Percentiles rank a stretch among this genome's conserved stretches.
phyloP scores from a whole-genome alignment of 1,140 invertebrate species.

The Andricus grossulariae region DNA sequence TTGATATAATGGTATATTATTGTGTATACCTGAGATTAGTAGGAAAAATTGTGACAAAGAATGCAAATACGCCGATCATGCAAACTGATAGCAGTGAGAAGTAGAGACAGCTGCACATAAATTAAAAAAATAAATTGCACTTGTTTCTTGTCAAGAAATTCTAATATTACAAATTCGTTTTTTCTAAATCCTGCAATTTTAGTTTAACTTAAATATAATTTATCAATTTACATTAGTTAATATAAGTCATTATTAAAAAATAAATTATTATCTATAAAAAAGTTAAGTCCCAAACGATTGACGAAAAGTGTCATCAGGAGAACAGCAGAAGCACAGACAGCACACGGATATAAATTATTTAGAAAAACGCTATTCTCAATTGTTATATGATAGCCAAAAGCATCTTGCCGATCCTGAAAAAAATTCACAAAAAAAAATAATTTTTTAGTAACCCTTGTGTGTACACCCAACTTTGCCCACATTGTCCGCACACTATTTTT shows the following conservation, averaged over 20 bases:
- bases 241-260: neutral
- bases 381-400: neutral
- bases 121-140: neutral
- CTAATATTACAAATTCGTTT: no score
- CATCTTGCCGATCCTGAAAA: no score
- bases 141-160: no score
- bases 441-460: no score
- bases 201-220: no score
- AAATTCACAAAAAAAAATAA: no score
- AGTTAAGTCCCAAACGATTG: neutral
- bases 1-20: conserved; percentile 9
- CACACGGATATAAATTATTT: neutral
- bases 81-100: conserved; percentile 57
- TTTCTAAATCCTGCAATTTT: no score
- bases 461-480: no score
- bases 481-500: no score
- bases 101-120: conserved; percentile 55
- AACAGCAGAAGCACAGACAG: neutral
- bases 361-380: neutral
- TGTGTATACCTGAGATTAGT: conserved; percentile 62
- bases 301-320: neutral
- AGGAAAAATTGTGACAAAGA: conserved; percentile 64
- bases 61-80: conserved; percentile 56
- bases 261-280: neutral
- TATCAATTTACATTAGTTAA: neutral